phyloP scores from a whole-genome alignment of 2,797 vertebrate species.

The Arrhamphus sclerolepis region DNA sequence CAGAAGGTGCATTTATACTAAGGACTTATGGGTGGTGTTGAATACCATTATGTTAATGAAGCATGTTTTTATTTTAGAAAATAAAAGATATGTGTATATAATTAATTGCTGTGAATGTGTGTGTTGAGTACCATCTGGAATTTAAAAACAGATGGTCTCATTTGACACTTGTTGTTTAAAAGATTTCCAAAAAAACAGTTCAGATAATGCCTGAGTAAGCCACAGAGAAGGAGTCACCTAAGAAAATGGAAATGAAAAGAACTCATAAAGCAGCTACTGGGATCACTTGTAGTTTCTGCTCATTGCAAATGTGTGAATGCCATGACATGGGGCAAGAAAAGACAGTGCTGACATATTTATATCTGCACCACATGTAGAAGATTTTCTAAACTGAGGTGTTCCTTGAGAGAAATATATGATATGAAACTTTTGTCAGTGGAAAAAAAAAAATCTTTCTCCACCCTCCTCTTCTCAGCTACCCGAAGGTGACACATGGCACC shows the following conservation, averaged over 20 bases:
- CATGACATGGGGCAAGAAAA: conserved; percentile 9
- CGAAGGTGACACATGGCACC: conserved; percentile 37
- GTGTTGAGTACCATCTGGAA: conserved; percentile 27
- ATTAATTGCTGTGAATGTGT: conserved; percentile 1
- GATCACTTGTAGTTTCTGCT: conserved; percentile 36
- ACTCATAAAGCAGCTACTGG: conserved; percentile 18
- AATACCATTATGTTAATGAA: neutral
- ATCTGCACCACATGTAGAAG: no score
- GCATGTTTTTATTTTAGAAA: neutral
- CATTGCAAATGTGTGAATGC: conserved; percentile 62
- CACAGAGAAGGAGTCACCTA: conserved; percentile 16
- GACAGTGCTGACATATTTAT: no score
- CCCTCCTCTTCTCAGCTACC: conserved; percentile 1
- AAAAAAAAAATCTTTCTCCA: neutral
- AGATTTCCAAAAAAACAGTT: conserved; percentile 14
- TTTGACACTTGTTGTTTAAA: conserved; percentile 30
- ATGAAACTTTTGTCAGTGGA: neutral
- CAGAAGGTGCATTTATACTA: conserved; percentile 1
- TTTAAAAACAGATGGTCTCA: conserved; percentile 22
- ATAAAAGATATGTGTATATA: neutral
- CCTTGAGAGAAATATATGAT: neutral
- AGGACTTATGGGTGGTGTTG: neutral
- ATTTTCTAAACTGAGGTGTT: no score
- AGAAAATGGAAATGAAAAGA: conserved; percentile 31
- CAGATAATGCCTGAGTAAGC: conserved; percentile 39